Conservation (phyloP, 2,797 vertebrate genomes). For the Benthosema pterotum region DNA sequence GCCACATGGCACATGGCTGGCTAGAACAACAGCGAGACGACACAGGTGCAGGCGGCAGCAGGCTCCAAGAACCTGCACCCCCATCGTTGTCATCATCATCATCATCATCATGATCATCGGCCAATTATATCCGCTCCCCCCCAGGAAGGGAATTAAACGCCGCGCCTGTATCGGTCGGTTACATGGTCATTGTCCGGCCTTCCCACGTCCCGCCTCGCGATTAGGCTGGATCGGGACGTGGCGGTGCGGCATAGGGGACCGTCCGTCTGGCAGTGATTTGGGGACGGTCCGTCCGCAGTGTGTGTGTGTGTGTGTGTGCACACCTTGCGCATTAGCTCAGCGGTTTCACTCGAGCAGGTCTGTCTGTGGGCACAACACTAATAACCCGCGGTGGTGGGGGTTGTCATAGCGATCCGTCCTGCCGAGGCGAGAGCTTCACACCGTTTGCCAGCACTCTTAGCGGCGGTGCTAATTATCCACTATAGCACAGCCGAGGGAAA, state of each 20-base stretch:
- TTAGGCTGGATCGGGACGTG: conserved; percentile 39
- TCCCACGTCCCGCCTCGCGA: conserved; percentile 19
- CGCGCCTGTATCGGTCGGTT: background rate
- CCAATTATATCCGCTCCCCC: conserved; percentile 52
- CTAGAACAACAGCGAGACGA: conserved; percentile 45
- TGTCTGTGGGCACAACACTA: conserved; percentile 28
- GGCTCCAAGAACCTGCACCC: conserved; percentile 26
- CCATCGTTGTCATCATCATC: background rate
- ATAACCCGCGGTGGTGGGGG: conserved; percentile 5
- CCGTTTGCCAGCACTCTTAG: conserved; percentile 20
- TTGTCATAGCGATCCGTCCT: conserved; percentile 33
- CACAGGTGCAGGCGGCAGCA: conserved; percentile 55
- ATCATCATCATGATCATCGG: background rate
- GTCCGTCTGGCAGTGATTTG: no score
- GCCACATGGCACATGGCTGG: conserved; percentile 27
- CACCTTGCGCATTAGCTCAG: conserved; percentile 20
- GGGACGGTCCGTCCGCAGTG: conserved; percentile 9
- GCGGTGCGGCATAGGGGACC: no score
- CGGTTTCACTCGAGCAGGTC: no score
- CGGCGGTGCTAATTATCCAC: conserved; percentile 59
- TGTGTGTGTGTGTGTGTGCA: no score
- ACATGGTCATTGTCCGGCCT: conserved; percentile 40
- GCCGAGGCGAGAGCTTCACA: conserved; percentile 17
- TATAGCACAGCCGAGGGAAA: conserved; percentile 38
- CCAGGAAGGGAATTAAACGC: conserved; percentile 20